Evolutionary conservation across 2,113 vertebrate genomes (phyloP).

Genomic region (Carassius auratus): DNA sequence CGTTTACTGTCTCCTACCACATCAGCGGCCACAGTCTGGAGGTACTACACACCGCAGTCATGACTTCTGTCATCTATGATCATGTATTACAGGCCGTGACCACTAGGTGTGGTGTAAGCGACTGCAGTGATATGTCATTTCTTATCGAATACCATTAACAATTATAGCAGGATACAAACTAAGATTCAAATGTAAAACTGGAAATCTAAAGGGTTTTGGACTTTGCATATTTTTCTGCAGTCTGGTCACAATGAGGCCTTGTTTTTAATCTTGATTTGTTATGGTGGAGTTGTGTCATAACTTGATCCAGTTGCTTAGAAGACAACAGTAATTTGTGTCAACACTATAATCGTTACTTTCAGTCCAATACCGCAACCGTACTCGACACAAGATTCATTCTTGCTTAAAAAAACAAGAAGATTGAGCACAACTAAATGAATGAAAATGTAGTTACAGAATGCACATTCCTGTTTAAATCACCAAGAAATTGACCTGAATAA

Average conservation of each 20-base stretch:
- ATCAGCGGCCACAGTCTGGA: constrained; percentile 84
- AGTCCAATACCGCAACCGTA: neutral
- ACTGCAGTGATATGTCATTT: neutral
- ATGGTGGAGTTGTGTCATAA: neutral
- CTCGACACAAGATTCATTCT: neutral
- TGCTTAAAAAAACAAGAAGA: too few relatives aligned
- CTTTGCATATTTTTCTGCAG: neutral
- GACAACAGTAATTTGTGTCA: neutral
- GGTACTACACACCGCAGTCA: constrained; percentile 70
- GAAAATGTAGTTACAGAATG: too few relatives aligned
- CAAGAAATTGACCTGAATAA: too few relatives aligned
- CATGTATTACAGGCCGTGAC: neutral
- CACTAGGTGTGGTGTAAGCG: neutral
- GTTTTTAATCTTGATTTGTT: neutral
- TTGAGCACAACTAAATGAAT: too few relatives aligned
- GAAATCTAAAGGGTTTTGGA: neutral
- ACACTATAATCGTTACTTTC: neutral
- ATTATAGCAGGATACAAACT: neutral
- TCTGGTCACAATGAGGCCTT: neutral
- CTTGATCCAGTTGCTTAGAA: neutral
- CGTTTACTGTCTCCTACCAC: constrained; percentile 81
- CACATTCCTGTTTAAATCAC: too few relatives aligned
- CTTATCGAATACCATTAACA: neutral
- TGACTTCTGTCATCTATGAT: neutral
- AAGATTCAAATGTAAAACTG: neutral